These are phyloP conservation scores for Hemicrepidius hirtus DNA, from an alignment of 2,888 invertebrate genomes.

Conservation along the genomic window DNA sequence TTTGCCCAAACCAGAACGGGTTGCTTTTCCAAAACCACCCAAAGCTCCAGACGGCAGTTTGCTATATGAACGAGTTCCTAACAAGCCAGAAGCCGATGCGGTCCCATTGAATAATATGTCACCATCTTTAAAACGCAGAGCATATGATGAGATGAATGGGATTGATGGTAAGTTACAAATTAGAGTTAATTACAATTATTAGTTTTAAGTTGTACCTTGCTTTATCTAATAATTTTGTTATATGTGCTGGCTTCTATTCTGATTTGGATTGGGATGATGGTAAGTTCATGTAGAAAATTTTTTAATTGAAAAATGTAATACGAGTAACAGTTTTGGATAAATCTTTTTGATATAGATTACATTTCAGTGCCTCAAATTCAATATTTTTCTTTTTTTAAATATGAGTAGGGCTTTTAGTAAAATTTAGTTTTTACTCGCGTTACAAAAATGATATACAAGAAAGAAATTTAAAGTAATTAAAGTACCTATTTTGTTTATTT, in stretches of 20 bases:
- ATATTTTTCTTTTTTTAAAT: too few relatives aligned
- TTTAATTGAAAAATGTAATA: neutral
- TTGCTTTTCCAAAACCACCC: constrained; percentile 93
- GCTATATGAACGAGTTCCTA: constrained; percentile 89
- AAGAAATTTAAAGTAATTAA: too few relatives aligned
- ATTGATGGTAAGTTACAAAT: constrained; percentile 83
- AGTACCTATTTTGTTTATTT: too few relatives aligned
- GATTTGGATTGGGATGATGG: constrained; percentile 80
- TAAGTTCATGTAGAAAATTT: constrained; percentile 66
- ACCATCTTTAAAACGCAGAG: constrained; percentile 85
- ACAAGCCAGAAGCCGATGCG: constrained; percentile 84
- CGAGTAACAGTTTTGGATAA: neutral
- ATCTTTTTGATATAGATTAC: too few relatives aligned
- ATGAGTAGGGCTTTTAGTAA: too few relatives aligned
- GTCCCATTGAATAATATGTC: constrained; percentile 75
- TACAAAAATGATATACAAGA: too few relatives aligned
- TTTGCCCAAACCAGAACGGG: constrained; percentile 87
- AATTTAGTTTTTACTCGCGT: too few relatives aligned
- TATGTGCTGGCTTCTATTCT: constrained; percentile 76
- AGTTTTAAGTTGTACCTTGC: neutral
- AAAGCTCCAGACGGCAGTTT: constrained; percentile 93
- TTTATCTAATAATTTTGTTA: constrained; percentile 66
- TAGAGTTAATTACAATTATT: constrained; percentile 13
- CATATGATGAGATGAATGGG: constrained; percentile 92
- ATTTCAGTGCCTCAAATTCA: too few relatives aligned